Conservation (phyloP, 2,888 invertebrate species). For the Erebia epiphron region DNA sequence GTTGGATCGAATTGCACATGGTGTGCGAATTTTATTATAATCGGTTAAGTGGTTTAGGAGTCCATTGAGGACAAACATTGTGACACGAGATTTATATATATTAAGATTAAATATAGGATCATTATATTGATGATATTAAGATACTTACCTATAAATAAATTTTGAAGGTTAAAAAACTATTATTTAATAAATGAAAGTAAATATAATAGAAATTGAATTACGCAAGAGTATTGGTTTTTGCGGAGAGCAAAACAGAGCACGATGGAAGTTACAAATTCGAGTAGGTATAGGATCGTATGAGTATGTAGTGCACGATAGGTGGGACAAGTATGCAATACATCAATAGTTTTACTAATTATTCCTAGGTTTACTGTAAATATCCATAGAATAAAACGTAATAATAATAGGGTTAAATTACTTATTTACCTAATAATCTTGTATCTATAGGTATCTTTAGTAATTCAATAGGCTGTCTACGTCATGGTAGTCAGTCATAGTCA, state of each 20-base stretch:
- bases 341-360: slow-evolving; percentile 43
- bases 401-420: not conserved
- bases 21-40: too few species aligned
- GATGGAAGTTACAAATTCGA: slow-evolving; percentile 81
- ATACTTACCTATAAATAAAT: too few species aligned
- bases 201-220: slow-evolving; percentile 45
- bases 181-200: not conserved
- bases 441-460: too few species aligned
- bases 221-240: slow-evolving; percentile 55
- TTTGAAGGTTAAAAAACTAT: too few species aligned
- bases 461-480: too few species aligned
- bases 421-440: not conserved
- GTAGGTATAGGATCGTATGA: slow-evolving; percentile 67
- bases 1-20: too few species aligned
- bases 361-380: slow-evolving; percentile 35
- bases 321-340: slow-evolving; percentile 79
- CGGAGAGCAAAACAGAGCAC: slow-evolving; percentile 74
- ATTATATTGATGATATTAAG: too few species aligned
- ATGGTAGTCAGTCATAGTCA: too few species aligned
- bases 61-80: too few species aligned
- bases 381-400: not conserved
- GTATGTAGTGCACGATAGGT: slow-evolving; percentile 63
- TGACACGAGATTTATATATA: too few species aligned
- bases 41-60: too few species aligned
- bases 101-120: too few species aligned